Conservation (phyloP, 1,140 invertebrate genomes). For the Brachionus angularis region DNA sequence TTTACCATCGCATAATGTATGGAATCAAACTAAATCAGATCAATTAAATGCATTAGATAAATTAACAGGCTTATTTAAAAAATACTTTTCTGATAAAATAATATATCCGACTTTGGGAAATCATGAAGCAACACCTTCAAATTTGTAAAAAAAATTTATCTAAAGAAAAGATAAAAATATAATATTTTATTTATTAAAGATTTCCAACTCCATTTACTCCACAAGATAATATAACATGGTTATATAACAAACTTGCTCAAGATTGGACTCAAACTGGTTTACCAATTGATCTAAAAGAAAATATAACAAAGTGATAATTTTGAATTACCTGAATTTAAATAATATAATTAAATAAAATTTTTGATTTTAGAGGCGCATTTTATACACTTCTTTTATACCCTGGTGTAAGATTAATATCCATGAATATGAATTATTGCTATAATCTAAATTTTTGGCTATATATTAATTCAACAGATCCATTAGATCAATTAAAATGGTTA, state of each 20-base stretch:
- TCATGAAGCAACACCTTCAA: constrained; percentile 68
- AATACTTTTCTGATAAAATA: constrained; percentile 75
- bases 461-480: constrained; percentile 90
- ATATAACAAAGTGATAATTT: constrained; percentile 21
- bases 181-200: constrained; percentile 8
- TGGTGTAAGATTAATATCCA: constrained; percentile 61
- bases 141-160: constrained; percentile 27
- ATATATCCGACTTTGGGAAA: constrained; percentile 92
- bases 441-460: constrained; percentile 74
- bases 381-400: constrained; percentile 50
- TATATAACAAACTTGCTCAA: constrained; percentile 21
- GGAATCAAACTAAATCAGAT: constrained; percentile 87
- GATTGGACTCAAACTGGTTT: constrained; percentile 36
- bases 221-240: constrained; percentile 32
- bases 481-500: constrained; percentile 82
- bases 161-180: too few relatives aligned
- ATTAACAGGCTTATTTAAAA: constrained; percentile 69
- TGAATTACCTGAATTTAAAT: not conserved
- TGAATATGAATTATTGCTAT: constrained; percentile 60
- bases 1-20: constrained; percentile 89
- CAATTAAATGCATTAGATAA: constrained; percentile 79
- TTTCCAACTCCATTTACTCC: constrained; percentile 29
- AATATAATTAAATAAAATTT: not conserved
- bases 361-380: constrained; percentile 19
- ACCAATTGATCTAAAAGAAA: not conserved